phyloP scores from a whole-genome alignment of 2,113 vertebrate genomes.

The Corydoras maculifer region DNA sequence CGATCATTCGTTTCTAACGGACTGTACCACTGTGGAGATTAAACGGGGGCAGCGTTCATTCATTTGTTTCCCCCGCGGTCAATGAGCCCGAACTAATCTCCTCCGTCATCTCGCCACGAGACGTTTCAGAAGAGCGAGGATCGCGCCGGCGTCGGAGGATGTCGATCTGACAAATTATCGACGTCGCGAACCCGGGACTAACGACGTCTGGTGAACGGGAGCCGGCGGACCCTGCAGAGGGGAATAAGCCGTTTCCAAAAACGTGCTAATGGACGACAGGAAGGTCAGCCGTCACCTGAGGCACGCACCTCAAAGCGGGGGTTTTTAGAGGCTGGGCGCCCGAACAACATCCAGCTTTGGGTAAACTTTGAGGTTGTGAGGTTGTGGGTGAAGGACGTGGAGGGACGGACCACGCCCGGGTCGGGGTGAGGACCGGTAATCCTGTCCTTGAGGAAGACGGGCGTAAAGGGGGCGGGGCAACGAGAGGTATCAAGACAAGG shows the following conservation, averaged over 20 bases:
- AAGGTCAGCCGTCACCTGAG: neutral
- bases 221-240: neutral
- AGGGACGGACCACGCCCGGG: no score
- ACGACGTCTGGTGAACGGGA: constrained; percentile 16
- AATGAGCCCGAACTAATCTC: constrained; percentile 30
- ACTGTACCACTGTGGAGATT: constrained; percentile 21
- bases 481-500: no score
- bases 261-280: constrained; percentile 11
- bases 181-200: neutral
- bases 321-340: no score
- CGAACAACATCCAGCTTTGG: no score
- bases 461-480: no score
- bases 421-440: no score
- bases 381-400: no score
- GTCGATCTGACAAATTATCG: constrained; percentile 7
- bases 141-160: neutral
- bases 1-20: constrained; percentile 17
- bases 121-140: constrained; percentile 20
- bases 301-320: no score
- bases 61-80: constrained; percentile 3
- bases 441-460: no score
- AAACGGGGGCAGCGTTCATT: neutral
- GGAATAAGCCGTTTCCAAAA: neutral
- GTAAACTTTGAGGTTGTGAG: no score
- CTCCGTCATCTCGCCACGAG: neutral